phyloP scores from a whole-genome alignment of 1,140 invertebrate genomes.

The Pseudachorutes palmiensis region DNA sequence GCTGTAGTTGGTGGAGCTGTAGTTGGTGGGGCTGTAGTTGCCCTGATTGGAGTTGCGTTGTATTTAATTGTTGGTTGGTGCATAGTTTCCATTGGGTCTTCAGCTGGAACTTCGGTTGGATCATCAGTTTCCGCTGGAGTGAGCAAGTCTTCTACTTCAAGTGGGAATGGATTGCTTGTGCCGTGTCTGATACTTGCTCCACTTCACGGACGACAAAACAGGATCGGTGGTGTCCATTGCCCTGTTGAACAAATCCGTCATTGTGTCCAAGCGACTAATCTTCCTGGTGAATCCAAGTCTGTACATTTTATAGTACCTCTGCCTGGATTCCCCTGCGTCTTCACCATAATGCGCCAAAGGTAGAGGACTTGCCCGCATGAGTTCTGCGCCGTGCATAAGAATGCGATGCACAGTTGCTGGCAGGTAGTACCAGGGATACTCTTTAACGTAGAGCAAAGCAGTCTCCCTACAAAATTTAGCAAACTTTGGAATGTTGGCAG shows the following conservation, averaged over 20 bases:
- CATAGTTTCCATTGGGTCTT: too few species aligned
- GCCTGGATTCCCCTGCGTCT: slow-evolving; percentile 42
- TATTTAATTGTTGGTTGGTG: too few species aligned
- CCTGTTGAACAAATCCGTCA: neutral
- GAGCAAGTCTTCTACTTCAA: too few species aligned
- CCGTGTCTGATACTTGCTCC: too few species aligned
- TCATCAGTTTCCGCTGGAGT: too few species aligned
- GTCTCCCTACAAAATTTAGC: slow-evolving; percentile 13
- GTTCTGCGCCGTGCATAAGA: slow-evolving; percentile 39
- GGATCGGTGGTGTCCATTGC: neutral
- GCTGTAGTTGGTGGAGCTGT: too few species aligned
- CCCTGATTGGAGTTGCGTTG: too few species aligned
- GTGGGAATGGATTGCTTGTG: too few species aligned
- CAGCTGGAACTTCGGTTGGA: too few species aligned
- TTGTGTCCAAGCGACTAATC: neutral
- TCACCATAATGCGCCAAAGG: slow-evolving; percentile 42
- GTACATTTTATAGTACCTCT: slow-evolving; percentile 40
- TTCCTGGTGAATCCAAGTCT: slow-evolving; percentile 7
- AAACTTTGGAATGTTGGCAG: neutral
- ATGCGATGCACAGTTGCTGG: slow-evolving; percentile 40
- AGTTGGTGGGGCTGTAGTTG: too few species aligned
- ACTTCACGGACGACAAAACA: neutral
- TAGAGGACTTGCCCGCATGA: slow-evolving; percentile 38
- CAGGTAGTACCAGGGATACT: slow-evolving; percentile 41
- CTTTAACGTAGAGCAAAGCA: slow-evolving; percentile 30